Base-by-base conservation (phyloP, 2,113 vertebrate genomes). In the Isichthys henryi region DNA sequence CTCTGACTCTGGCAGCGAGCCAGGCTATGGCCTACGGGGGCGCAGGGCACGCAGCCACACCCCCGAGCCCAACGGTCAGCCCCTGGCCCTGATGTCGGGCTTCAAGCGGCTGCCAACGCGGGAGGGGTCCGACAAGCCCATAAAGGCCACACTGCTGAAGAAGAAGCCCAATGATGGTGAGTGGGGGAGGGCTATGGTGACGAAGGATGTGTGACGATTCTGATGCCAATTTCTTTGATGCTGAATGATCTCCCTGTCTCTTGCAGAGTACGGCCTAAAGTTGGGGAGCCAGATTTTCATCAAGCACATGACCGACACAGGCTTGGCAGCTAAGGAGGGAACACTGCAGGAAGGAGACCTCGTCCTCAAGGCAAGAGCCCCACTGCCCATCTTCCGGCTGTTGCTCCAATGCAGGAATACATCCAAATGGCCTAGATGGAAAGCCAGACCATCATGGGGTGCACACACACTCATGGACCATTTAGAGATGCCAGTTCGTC, bases 231-330 rank as follows among this genome's bases (percentile, higher is more conserved):
- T 46, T 46, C 80, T 46, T 21, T 21, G 39, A 39, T 82, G 5
- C 43, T 45, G 77, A 82, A 21, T 39, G 35, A 19, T 87, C 17
- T 58, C 8, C 35, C 39, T 15, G 9, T 46, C 80, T 89, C 35
- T 23, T n/a, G 3, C 93, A 99, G 98, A 99, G 91, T 99, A 98
- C 0, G 98, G 98, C n/a, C 90, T 99, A 92, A 99, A 97, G 92
- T 93, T 99, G 84, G 98, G 98, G 5, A 99, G 98, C 93, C 98
- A 98, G 95, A 99, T 99, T 91, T 99, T 98, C 92, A 98, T 99
- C 94, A 99, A 99, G 90, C 97, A 98, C 93, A 98, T 99, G 93
- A 96, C 97, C 0, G 96, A 97, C 5, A 97, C 95, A 0, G 97
- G 98, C 48, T 92, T 99, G 90, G 98, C 98, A 0, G 95, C 98